Percentiles rank a stretch among this genome's conserved stretches.
Conservation (phyloP, 2,113 vertebrate genomes). For the Corythornis cristatus region DNA sequence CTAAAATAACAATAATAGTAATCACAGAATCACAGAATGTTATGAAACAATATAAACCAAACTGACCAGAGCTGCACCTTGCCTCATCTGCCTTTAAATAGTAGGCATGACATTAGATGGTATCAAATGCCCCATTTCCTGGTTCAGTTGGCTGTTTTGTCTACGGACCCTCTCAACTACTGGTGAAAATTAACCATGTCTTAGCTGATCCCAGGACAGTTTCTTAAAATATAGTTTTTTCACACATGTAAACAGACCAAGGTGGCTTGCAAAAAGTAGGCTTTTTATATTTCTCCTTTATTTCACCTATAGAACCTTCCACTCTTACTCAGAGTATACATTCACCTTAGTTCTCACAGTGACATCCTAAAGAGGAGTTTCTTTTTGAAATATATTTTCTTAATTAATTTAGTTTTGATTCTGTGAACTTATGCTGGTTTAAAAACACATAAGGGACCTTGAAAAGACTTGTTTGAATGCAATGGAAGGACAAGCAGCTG, state of each 20-base stretch:
- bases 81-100: too few species aligned
- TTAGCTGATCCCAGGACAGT: neutral
- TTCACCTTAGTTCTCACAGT: neutral
- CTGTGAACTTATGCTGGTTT: neutral
- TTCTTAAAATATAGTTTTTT: neutral
- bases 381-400: slow-evolving; percentile 11
- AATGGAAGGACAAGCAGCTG: neutral
- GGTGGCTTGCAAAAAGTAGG: neutral
- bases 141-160: neutral
- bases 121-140: neutral
- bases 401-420: slow-evolving; percentile 26
- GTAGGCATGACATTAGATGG: too few species aligned
- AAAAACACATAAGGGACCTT: neutral
- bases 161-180: neutral
- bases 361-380: neutral
- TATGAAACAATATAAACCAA: neutral
- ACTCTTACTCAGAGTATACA: neutral
- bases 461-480: slow-evolving; percentile 17
- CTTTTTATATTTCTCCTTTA: neutral
- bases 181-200: neutral
- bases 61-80: neutral
- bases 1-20: neutral
- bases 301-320: neutral
- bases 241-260: neutral
- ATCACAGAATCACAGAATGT: too few species aligned